A percentile compares a stretch with the other conserved stretches of the same genome.
Evolutionary conservation across 2,888 invertebrate genomes (phyloP).

Genomic region (Silvanus unidentatus): DNA sequence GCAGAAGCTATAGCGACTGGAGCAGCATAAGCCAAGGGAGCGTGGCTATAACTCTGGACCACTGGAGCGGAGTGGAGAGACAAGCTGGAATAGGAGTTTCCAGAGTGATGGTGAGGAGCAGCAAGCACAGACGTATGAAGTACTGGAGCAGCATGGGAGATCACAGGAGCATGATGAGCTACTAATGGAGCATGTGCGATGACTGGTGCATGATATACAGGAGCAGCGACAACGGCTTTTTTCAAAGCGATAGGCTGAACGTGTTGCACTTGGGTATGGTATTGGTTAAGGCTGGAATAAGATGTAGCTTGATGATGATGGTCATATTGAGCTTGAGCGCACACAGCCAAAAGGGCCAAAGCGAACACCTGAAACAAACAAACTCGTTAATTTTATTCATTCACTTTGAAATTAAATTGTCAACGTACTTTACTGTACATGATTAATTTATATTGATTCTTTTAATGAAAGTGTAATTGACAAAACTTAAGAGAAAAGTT

Average conservation of each 20-base stretch:
- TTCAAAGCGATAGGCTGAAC: not conserved
- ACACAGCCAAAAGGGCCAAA: constrained; percentile 13
- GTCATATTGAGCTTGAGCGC: constrained; percentile 17
- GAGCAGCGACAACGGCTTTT: constrained; percentile 6
- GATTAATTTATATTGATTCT: not conserved
- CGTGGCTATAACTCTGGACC: not conserved
- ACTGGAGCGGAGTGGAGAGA: too few relatives aligned
- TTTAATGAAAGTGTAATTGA: too few relatives aligned
- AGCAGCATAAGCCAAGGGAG: not conserved
- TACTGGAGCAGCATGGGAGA: constrained; percentile 8
- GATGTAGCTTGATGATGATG: constrained; percentile 24
- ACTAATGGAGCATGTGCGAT: not conserved
- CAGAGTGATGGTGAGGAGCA: not conserved
- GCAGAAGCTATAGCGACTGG: not conserved
- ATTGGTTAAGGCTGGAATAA: constrained; percentile 22
- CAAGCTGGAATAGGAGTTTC: too few relatives aligned
- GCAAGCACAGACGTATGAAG: not conserved
- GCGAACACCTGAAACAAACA: constrained; percentile 10
- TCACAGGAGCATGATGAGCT: not conserved
- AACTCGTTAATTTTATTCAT: too few relatives aligned
- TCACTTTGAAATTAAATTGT: too few relatives aligned
- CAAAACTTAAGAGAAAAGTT: too few relatives aligned
- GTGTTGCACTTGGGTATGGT: constrained; percentile 17
- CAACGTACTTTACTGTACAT: constrained; percentile 3
- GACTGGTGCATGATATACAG: constrained; percentile 1